Evolutionary conservation across 2,797 vertebrate genomes (phyloP).

Genomic region (Acipenser transmontanus): DNA sequence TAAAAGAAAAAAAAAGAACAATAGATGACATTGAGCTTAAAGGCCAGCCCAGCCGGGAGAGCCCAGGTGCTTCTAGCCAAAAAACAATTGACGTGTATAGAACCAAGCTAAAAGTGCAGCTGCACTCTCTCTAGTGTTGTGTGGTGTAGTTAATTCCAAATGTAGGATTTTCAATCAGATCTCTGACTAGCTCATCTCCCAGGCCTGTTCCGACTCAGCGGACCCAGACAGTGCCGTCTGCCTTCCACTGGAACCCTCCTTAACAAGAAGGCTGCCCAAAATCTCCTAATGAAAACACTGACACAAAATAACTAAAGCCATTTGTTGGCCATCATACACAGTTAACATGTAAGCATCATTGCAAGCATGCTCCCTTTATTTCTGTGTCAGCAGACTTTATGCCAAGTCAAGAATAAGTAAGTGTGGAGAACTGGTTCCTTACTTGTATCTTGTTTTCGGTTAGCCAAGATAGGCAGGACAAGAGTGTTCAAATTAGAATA

Average conservation of each 20-base stretch:
- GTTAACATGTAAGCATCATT: not conserved
- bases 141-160: conserved; percentile 44
- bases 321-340: not conserved
- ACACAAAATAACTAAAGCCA: not conserved
- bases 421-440: no score
- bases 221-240: conserved; percentile 51
- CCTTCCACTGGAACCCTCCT: conserved; percentile 20
- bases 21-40: conserved; percentile 22
- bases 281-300: conserved; percentile 8
- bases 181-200: conserved; percentile 41
- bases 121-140: conserved; percentile 59
- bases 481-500: no score
- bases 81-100: conserved; percentile 55
- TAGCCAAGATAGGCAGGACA: no score
- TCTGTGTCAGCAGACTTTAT: no score
- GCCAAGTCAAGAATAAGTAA: no score
- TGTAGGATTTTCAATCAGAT: conserved; percentile 36
- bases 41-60: conserved; percentile 27
- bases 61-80: conserved; percentile 62
- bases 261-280: not conserved
- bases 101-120: conserved; percentile 61
- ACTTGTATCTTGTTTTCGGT: no score
- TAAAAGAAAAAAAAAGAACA: not conserved
- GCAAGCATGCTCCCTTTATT: no score
- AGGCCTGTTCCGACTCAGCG: conserved; percentile 51